Percentiles rank a stretch among this genome's conserved stretches.
Evolutionary conservation across 2,113 vertebrate genomes (phyloP).

Genomic region (Caranx melampygus): DNA sequence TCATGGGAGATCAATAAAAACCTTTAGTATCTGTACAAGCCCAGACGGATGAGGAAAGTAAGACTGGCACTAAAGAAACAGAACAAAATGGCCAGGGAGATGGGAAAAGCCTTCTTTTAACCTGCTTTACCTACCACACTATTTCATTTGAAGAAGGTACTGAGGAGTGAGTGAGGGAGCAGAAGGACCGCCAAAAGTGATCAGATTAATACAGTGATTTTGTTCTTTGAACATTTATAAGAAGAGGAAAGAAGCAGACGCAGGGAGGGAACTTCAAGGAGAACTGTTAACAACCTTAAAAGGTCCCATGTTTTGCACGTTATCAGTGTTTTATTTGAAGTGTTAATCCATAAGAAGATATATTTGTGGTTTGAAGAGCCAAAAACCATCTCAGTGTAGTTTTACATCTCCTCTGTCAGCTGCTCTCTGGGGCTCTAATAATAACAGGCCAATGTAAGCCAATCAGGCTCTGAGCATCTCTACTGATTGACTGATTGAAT

Average conservation of each 20-base stretch:
- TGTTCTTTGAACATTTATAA: slow-evolving; percentile 18
- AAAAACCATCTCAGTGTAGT: too few species aligned
- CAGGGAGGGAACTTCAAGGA: background rate
- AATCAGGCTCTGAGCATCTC: too few species aligned
- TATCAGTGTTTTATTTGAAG: too few species aligned
- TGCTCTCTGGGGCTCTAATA: too few species aligned
- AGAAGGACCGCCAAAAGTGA: background rate
- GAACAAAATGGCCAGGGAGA: slow-evolving; percentile 46
- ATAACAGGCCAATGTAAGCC: too few species aligned
- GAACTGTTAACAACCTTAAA: slow-evolving; percentile 44
- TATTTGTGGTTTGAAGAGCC: too few species aligned
- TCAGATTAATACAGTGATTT: slow-evolving; percentile 7
- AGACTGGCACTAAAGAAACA: slow-evolving; percentile 44
- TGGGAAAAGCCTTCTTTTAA: slow-evolving; percentile 30
- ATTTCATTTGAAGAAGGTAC: slow-evolving; percentile 31
- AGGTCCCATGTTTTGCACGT: background rate
- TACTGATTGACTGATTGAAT: too few species aligned
- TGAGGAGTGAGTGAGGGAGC: slow-evolving; percentile 14
- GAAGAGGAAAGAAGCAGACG: slow-evolving; percentile 3
- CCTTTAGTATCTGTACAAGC: slow-evolving; percentile 59
- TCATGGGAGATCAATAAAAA: slow-evolving; percentile 71
- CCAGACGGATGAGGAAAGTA: slow-evolving; percentile 48
- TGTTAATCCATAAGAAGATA: too few species aligned
- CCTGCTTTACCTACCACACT: background rate
- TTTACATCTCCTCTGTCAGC: too few species aligned